phyloP scores from a whole-genome alignment of 2,113 vertebrate genomes.

The Ailurus styani region DNA sequence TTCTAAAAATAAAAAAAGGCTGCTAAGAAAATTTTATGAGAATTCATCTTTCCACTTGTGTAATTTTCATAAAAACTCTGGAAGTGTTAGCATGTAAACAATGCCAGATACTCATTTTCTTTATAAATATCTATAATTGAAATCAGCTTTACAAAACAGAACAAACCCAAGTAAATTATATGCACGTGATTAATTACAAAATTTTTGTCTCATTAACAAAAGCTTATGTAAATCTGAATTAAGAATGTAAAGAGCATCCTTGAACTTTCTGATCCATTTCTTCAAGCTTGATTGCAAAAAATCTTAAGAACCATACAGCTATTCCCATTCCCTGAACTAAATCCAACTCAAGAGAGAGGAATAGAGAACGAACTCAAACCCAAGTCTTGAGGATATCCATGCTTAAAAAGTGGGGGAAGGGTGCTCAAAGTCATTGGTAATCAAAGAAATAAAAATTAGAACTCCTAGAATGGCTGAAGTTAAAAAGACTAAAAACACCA shows the following conservation, averaged over 20 bases:
- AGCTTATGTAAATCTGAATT: slow-evolving; percentile 69
- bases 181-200: slow-evolving; percentile 65
- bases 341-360: neutral
- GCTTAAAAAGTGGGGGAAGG: neutral
- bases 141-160: slow-evolving; percentile 76
- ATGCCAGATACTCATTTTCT: slow-evolving; percentile 71
- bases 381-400: neutral
- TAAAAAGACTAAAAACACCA: neutral
- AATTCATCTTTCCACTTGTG: slow-evolving; percentile 65
- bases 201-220: slow-evolving; percentile 72
- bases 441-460: slow-evolving; percentile 36
- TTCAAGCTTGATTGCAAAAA: slow-evolving; percentile 65
- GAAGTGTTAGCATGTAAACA: slow-evolving; percentile 66
- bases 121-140: slow-evolving; percentile 76
- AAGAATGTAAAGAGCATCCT: slow-evolving; percentile 59
- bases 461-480: neutral
- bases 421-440: neutral
- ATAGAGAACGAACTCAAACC: neutral
- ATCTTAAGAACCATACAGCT: slow-evolving; percentile 25
- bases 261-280: slow-evolving; percentile 58
- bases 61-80: slow-evolving; percentile 69
- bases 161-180: slow-evolving; percentile 71
- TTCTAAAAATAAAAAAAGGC: slow-evolving; percentile 72
- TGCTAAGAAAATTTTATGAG: slow-evolving; percentile 70
- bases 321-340: neutral